Percentiles rank a stretch among this genome's conserved stretches.
These are phyloP conservation scores for Hylaeus anthracinus DNA, from an alignment of 1,140 invertebrate genomes.

Conservation along the genomic window DNA sequence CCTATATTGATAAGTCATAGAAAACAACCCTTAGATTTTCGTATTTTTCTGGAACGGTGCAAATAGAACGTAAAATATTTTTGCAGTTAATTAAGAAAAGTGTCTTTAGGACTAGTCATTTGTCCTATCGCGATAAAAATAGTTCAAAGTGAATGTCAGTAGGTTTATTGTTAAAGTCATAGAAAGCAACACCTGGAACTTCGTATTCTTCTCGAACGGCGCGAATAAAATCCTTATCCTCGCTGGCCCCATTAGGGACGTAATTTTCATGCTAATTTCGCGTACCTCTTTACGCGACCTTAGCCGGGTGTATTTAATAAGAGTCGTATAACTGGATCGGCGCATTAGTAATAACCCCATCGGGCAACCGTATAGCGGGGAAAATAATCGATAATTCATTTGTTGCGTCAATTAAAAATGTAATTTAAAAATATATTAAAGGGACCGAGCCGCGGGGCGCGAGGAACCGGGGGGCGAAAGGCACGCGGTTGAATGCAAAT, in stretches of 20 bases:
- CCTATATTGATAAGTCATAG: too few species aligned
- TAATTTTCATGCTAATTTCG: constrained; percentile 58
- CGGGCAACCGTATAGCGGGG: constrained; percentile 34
- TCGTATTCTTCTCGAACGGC: neutral
- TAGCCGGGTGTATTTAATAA: constrained; percentile 43
- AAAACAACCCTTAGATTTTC: too few species aligned
- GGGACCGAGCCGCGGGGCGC: constrained; percentile 47
- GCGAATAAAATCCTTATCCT: constrained; percentile 1
- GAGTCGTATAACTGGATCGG: constrained; percentile 44
- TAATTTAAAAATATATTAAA: constrained; percentile 79
- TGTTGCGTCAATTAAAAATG: constrained; percentile 77
- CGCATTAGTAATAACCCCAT: constrained; percentile 65
- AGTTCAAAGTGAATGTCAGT: too few species aligned
- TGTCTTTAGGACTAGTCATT: too few species aligned
- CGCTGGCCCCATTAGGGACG: neutral
- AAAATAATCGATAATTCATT: constrained; percentile 76
- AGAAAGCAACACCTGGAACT: neutral
- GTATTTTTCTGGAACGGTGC: too few species aligned
- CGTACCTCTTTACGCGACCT: constrained; percentile 40
- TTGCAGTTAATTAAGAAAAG: too few species aligned
- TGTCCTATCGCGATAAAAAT: too few species aligned
- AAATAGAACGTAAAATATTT: too few species aligned
- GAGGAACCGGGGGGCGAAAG: constrained; percentile 41
- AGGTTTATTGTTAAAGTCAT: too few species aligned
- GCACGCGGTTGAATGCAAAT: constrained; percentile 78